These are phyloP conservation scores for Heliconius hortense DNA, from an alignment of 2,888 invertebrate genomes.

Conservation along the genomic window DNA sequence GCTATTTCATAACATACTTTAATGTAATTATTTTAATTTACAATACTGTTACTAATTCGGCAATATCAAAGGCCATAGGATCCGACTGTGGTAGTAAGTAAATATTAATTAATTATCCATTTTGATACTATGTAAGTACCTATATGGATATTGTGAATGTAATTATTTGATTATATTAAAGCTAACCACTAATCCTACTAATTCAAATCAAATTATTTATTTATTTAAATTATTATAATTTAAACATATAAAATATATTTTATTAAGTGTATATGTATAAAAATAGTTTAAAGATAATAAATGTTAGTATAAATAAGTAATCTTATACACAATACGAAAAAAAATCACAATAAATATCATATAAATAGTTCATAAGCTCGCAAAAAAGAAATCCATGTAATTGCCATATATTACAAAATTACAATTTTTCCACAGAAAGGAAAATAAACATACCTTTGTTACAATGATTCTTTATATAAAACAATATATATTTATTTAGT, in stretches of 20 bases:
- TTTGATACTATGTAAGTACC: neutral
- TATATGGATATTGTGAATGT: neutral
- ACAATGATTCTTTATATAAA: neutral
- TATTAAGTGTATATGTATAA: neutral
- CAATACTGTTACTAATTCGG: no score
- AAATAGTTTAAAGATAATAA: neutral
- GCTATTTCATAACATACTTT: neutral
- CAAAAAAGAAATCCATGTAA: neutral
- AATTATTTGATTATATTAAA: neutral
- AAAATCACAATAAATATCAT: neutral
- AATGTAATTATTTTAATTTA: neutral
- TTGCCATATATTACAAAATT: neutral
- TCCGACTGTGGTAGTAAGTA: no score
- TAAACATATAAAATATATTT: no score
- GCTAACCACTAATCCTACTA: neutral
- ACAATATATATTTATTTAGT: neutral
- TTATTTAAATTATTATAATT: no score
- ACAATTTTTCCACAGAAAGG: neutral
- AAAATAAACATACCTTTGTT: neutral
- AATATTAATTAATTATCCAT: no score
- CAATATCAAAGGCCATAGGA: no score
- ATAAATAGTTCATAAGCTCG: constrained; percentile 14
- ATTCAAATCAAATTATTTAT: no score
- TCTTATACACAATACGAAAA: neutral
- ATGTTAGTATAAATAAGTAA: neutral